Conservation (phyloP, 2,888 invertebrate genomes). For the Agonopterix alstromeriana region DNA sequence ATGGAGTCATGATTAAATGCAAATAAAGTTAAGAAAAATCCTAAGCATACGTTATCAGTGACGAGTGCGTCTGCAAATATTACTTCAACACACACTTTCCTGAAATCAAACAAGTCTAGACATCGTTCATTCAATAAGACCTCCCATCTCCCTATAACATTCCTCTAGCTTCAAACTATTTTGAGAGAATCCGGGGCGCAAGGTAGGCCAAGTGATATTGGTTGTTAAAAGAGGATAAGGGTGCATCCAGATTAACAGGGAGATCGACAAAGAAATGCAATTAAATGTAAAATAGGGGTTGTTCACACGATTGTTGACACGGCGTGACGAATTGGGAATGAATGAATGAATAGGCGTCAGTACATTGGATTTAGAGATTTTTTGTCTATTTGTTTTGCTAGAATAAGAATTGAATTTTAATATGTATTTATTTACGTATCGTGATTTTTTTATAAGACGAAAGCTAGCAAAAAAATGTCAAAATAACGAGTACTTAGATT, state of each 20-base stretch:
- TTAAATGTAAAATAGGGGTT: slow-evolving; percentile 75
- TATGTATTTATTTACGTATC: background rate
- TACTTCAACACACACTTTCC: slow-evolving; percentile 54
- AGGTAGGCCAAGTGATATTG: slow-evolving; percentile 23
- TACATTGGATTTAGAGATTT: slow-evolving; percentile 35
- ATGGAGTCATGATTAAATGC: background rate
- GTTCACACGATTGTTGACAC: slow-evolving; percentile 70
- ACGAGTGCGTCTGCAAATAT: slow-evolving; percentile 63
- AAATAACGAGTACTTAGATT: no score
- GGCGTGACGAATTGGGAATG: slow-evolving; percentile 59
- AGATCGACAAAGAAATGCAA: slow-evolving; percentile 75
- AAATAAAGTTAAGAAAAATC: slow-evolving; percentile 24
- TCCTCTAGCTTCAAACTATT: background rate
- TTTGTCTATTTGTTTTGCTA: slow-evolving; percentile 12
- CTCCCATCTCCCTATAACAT: slow-evolving; percentile 8
- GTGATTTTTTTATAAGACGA: no score
- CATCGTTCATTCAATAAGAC: slow-evolving; percentile 28
- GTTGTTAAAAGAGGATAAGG: slow-evolving; percentile 46
- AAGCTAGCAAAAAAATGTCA: no score
- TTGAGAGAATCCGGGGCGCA: background rate
- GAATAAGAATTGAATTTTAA: background rate
- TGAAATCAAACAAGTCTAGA: slow-evolving; percentile 64
- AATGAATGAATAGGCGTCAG: slow-evolving; percentile 45
- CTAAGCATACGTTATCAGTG: slow-evolving; percentile 44
- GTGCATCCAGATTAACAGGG: slow-evolving; percentile 70